Base-by-base conservation (phyloP, 2,113 vertebrate genomes). In the Pelusios castaneus region DNA sequence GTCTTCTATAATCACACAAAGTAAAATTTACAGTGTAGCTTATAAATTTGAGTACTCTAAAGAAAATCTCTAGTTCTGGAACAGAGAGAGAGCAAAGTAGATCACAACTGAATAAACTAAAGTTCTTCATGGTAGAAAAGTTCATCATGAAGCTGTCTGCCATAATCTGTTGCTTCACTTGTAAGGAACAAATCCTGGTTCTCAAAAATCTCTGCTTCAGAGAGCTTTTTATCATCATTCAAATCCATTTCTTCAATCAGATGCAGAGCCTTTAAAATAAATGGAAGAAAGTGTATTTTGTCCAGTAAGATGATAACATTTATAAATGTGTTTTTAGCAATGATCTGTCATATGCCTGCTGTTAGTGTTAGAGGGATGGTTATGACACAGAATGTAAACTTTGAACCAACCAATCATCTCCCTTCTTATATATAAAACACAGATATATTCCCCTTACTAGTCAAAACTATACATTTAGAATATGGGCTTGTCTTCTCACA, bases 151-250 rank as follows among this genome's bases (percentile, higher is more conserved):
- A 98, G 98, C 96, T 98, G 99, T 87, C 99, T 98, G 88, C 99
- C 99, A 7, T 99, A 99, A 97, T 99, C 99, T 1, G 99, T 99
- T 75, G 99, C 99, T 98, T 99, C 99, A 1, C 99, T 99, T 97
- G 98, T 99, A 90, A 99, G 98, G 92, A 99, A 99, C 78, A 98
- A 98, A 79, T 99, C 99, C 94, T 99, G 98, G 94, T 99, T 99
- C 96, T 98, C 98, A 81, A 99, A 96, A 92, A 99, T 98, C 97
- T 99, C 99, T 11, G 90, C 96, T 91, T 98, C 97, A 1, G 99
- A 99, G 56, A 99, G 98, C 95, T 97, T 98, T 31, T 97, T 97
- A 77, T 99, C 99, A 34, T 94, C 98, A 91, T 99, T 98, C 21
- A 97, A 96, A 97, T 99, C 99, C 98, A 99, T 99, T 96, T 99